Base-by-base conservation (phyloP, 2,888 invertebrate species). In the Prosopocoilus inquinatus region DNA sequence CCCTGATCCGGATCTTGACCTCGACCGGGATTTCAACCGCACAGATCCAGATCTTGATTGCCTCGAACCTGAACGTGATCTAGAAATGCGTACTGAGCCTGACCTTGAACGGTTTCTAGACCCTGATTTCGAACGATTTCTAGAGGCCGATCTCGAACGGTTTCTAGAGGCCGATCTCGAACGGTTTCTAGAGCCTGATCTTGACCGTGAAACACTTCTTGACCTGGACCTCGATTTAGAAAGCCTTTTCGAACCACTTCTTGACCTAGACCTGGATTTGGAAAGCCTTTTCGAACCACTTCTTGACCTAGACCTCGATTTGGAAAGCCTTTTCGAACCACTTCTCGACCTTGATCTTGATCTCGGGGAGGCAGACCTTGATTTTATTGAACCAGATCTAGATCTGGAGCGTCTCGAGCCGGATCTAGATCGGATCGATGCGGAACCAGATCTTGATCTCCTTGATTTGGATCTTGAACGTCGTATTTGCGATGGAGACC, bases 1-100 rank as follows among this genome's bases (percentile, higher is more conserved):
- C 13, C 68, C 69, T 2, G 75, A 74, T 47, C 70, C 69, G 34
- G 72, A 52, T 4, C 48, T 68, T 5, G 77, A 76, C 1, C 68
- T 61, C 3, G 72, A 69, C 11, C 50, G 38, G 55, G 46, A 46
- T 32, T 16, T 46, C 15, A 32, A 8, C 4, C 71, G 68, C 34
- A 68, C 66, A 39, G 69, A 67, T 13, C 71, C 67, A 59, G 75
- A 74, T 2, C 68, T 55, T 0, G 71, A 69, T 9, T 63, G 63
- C 9, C 60, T 52, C 0, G 73, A 70, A 15, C 75, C 70, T 1
- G 76, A 75, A 2, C 70, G 56, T 1, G 71, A 69, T 11, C 59
- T 52, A 0, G 73, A 70, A 20, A 5, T 28, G 7, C 5, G 20
- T 1, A 75, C 71, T 1, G 76, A 73, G 28, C 66, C 61, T 8